These are phyloP conservation scores for Pachyramphus minor DNA, from an alignment of 2,113 vertebrate species.

Conservation along the genomic window DNA sequence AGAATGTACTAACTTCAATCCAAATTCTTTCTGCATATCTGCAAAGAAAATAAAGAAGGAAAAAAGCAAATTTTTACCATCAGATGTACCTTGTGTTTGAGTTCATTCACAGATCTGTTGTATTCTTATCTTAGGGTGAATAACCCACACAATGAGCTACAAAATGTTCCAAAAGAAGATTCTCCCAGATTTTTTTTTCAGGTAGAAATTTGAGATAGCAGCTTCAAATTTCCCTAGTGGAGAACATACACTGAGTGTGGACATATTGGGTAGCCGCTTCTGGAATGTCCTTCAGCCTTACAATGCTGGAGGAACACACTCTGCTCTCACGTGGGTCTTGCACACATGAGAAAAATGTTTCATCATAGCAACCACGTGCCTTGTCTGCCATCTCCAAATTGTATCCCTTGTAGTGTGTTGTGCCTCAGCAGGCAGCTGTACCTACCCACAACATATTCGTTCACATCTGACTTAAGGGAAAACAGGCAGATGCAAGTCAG, in stretches of 20 bases:
- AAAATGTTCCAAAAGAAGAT: background rate
- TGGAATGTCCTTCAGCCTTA: background rate
- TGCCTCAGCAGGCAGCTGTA: background rate
- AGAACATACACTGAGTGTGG: rapidly evolving
- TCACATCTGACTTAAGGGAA: background rate
- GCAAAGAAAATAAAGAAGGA: background rate
- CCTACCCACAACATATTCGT: background rate
- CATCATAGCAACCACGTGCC: background rate
- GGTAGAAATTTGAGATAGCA: background rate
- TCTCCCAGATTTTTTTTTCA: background rate
- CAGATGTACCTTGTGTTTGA: background rate
- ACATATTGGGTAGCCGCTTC: background rate
- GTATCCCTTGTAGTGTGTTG: background rate
- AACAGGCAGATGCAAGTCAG: background rate
- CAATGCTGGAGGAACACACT: rapidly evolving
- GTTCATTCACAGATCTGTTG: background rate
- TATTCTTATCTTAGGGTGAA: background rate
- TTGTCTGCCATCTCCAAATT: rapidly evolving
- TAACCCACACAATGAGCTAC: background rate
- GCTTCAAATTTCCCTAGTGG: background rate
- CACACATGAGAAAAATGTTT: background rate
- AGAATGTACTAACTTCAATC: background rate
- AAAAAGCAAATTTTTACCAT: background rate
- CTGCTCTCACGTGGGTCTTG: background rate
- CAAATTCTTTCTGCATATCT: background rate